These are phyloP conservation scores for Xiphophorus birchmanni DNA, from an alignment of 2,797 vertebrate genomes.

Conservation along the genomic window DNA sequence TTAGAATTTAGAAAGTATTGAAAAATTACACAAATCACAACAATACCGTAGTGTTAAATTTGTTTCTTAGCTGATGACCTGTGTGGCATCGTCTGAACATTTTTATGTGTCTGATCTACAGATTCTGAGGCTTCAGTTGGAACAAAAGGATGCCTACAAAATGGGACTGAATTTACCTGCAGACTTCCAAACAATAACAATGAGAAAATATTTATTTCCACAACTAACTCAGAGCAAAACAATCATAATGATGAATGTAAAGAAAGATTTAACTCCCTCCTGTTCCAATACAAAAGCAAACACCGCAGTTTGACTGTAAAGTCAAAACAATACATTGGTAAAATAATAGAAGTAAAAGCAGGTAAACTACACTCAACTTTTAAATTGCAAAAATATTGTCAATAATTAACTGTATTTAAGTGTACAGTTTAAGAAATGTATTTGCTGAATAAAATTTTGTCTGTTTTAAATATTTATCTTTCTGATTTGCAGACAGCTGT, in stretches of 20 bases:
- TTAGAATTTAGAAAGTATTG: neutral
- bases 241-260: neutral
- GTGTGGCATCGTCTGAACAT: neutral
- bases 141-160: neutral
- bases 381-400: neutral
- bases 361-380: neutral
- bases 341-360: neutral
- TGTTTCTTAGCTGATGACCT: neutral
- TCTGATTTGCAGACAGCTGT: neutral
- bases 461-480: neutral
- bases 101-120: neutral
- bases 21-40: neutral
- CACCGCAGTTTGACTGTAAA: neutral
- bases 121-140: neutral
- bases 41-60: neutral
- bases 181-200: rapidly evolving
- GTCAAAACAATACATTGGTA: rapidly evolving
- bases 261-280: neutral
- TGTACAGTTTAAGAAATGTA: neutral
- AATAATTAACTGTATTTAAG: neutral
- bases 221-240: neutral
- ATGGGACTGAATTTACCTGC: neutral
- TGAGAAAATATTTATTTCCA: neutral
- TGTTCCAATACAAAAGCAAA: neutral
- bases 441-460: neutral